phyloP scores from a whole-genome alignment of 2,888 invertebrate genomes.

The Epinotia nisella region DNA sequence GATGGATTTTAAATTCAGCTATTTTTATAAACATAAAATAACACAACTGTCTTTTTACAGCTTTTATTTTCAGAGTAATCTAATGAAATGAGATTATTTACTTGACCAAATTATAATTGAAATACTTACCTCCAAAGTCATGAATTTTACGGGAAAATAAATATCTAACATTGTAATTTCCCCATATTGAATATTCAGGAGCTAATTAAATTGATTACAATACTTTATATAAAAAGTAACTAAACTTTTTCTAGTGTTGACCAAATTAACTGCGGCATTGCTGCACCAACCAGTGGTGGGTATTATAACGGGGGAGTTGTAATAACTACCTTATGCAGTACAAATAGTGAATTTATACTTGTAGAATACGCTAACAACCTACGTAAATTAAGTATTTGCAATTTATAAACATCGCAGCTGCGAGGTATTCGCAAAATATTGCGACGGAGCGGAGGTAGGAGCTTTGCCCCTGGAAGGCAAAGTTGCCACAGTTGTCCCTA shows the following conservation, averaged over 20 bases:
- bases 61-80: background rate
- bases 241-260: background rate
- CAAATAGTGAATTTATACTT: too few species aligned
- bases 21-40: conserved; percentile 64
- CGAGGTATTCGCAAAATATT: too few species aligned
- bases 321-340: too few species aligned
- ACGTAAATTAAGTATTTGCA: too few species aligned
- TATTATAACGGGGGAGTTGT: too few species aligned
- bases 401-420: too few species aligned
- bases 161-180: background rate
- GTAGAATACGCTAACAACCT: too few species aligned
- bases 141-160: too few species aligned
- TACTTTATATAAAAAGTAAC: background rate
- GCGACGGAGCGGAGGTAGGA: too few species aligned
- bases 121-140: background rate
- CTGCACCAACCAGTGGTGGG: background rate
- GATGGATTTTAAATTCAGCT: conserved; percentile 68
- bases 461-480: too few species aligned
- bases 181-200: background rate
- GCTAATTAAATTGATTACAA: background rate
- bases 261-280: background rate
- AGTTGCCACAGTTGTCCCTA: too few species aligned
- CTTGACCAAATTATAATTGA: background rate
- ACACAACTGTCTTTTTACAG: background rate
- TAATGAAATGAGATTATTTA: background rate